Evolutionary conservation across 2,888 invertebrate genomes (phyloP).

Genomic region (Pantelozetes paolii): DNA sequence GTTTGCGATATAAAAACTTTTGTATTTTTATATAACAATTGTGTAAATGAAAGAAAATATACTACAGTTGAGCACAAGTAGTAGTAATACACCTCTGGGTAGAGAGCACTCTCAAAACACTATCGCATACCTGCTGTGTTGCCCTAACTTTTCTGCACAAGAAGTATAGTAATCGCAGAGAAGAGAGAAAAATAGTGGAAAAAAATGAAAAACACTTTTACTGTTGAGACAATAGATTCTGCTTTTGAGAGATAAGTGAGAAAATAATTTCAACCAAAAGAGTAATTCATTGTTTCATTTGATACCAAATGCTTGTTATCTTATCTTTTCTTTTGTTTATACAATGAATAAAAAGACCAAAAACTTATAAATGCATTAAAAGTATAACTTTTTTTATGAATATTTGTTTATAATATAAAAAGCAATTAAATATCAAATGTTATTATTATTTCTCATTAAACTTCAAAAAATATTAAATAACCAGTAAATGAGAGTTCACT

Average conservation of each 20-base stretch:
- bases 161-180: background rate
- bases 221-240: slow-evolving; percentile 19
- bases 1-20: slow-evolving; percentile 24
- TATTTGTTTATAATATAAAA: too few species aligned
- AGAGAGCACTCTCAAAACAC: too few species aligned
- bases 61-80: background rate
- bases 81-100: too few species aligned
- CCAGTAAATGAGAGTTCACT: too few species aligned
- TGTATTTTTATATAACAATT: slow-evolving; percentile 35
- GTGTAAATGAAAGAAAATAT: slow-evolving; percentile 30
- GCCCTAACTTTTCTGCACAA: slow-evolving; percentile 9
- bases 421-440: too few species aligned
- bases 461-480: too few species aligned
- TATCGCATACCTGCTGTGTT: slow-evolving; percentile 37
- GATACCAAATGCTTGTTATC: slow-evolving; percentile 20
- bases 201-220: background rate
- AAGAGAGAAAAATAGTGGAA: background rate
- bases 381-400: slow-evolving; percentile 1
- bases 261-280: background rate
- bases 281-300: slow-evolving; percentile 20
- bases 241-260: slow-evolving; percentile 28
- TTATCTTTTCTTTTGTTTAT: slow-evolving; percentile 36
- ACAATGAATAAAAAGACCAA: slow-evolving; percentile 20
- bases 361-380: slow-evolving; percentile 10
- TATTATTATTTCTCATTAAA: too few species aligned